Base-by-base conservation (phyloP, 2,888 invertebrate genomes). In the Stenchaetothrips biformis region DNA sequence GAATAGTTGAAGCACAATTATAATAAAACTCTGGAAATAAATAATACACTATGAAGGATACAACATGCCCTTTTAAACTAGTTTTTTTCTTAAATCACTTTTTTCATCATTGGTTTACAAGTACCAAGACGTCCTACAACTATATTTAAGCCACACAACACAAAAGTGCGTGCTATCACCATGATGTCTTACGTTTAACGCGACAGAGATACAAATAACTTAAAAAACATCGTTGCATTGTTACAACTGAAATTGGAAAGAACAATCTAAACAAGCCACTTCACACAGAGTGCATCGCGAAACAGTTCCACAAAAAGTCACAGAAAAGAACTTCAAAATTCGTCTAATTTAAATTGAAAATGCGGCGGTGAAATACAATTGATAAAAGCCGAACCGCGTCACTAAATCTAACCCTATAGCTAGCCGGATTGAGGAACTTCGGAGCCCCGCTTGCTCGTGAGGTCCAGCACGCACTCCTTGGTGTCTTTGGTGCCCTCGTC, bases 21-120 rank as follows among this genome's bases (percentile, higher is more conserved):
- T 21, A 74, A 74, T 74, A 74, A 74, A 74, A 74, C 67, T 74
- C 67, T 74, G 67, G 21, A 74, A 74, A 74, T 74, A 74, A 74
- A 74, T 74, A 74, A 74, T 74, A 74, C 25, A 74, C 21, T 74
- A 74, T 21, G 25, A 74, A 53, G 4, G 67, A 74, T 74, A 74
- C 67, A 74, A 74, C 11, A 74, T 25, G 67, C 67, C 67, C 67
- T 25, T 25, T 25, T 74, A 74, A 21, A 74, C 37, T 37, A 37
- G 25, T 25, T 67, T 37, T n/a, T 21, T 25, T 7, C 11, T 74
- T 67, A 7, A 74, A 74, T 74, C 67, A 74, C 67, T 67, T 67
- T 74, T 21, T 25, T 21, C 11, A 74, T 25, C 21, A 74, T 74
- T 74, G 67, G 67, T 74, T 25, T 25, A 74, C 11, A 25, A 74